Conservation (phyloP, 2,797 vertebrate genomes). For the Decapterus maruadsi region DNA sequence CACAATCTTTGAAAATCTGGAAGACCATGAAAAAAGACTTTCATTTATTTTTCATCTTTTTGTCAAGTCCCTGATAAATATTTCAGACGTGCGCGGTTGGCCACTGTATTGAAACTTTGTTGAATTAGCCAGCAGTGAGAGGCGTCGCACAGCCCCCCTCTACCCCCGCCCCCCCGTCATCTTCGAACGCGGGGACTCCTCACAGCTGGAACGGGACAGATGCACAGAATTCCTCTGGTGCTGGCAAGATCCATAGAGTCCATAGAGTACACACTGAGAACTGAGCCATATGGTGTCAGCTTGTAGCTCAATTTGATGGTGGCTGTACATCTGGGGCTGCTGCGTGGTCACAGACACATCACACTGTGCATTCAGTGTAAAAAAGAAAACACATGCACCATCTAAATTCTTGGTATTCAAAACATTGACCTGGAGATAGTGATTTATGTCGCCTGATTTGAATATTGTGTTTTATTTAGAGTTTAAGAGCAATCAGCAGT, state of each 20-base stretch:
- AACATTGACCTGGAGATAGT: background rate
- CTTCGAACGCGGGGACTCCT: constrained; percentile 63
- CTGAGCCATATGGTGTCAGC: constrained; percentile 70
- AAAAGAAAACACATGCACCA: background rate
- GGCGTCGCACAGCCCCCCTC: constrained; percentile 61
- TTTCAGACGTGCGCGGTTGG: constrained; percentile 83
- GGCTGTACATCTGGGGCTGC: constrained; percentile 42
- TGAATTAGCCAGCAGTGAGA: constrained; percentile 85
- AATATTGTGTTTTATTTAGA: background rate
- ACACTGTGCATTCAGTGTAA: background rate
- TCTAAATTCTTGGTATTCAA: background rate
- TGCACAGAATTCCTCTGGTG: constrained; percentile 82
- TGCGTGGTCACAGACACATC: constrained; percentile 17
- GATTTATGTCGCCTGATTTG: background rate
- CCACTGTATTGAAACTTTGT: constrained; percentile 86
- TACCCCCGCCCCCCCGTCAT: constrained; percentile 63
- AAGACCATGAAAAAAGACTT: constrained; percentile 85
- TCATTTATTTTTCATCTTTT: constrained; percentile 91
- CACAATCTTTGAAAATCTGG: constrained; percentile 87
- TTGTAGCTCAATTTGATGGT: constrained; percentile 55
- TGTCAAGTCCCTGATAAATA: constrained; percentile 88
- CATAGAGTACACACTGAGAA: constrained; percentile 55
- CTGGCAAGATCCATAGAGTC: constrained; percentile 61
- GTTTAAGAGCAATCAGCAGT: background rate
- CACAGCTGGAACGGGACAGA: constrained; percentile 82